Evolutionary conservation across 2,113 vertebrate species (phyloP).

Genomic region (Tonatia bakeri): DNA sequence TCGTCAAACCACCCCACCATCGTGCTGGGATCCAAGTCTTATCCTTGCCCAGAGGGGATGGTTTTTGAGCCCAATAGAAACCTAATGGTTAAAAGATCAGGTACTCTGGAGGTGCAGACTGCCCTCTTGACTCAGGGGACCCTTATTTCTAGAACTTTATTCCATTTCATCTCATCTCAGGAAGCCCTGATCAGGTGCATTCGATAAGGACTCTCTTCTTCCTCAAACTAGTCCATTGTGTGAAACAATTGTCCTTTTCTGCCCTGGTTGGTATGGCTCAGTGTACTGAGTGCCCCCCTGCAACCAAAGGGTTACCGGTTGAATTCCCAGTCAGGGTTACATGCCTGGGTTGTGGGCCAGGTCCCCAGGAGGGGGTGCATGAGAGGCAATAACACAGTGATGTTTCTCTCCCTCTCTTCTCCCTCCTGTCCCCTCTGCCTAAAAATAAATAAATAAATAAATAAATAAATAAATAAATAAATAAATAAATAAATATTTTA

Average conservation of each 20-base stretch:
- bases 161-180: background rate
- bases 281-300: no score
- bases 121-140: background rate
- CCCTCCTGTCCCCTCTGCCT: no score
- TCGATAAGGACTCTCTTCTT: background rate
- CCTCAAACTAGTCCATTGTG: background rate
- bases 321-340: no score
- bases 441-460: no score
- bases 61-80: background rate
- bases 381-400: no score
- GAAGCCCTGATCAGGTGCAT: background rate
- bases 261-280: no score
- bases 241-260: background rate
- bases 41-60: background rate
- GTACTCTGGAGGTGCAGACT: background rate
- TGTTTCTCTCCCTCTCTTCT: no score
- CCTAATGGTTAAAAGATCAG: background rate
- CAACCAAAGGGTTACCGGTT: no score
- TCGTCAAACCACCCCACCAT: background rate
- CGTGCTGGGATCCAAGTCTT: background rate
- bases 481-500: no score
- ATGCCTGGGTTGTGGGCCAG: no score
- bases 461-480: no score
- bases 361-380: no score
- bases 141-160: background rate